Percentiles rank a stretch among this genome's conserved stretches.
Evolutionary conservation across 2,888 invertebrate species (phyloP).

Genomic region (Hydroisotoma schaefferi): DNA sequence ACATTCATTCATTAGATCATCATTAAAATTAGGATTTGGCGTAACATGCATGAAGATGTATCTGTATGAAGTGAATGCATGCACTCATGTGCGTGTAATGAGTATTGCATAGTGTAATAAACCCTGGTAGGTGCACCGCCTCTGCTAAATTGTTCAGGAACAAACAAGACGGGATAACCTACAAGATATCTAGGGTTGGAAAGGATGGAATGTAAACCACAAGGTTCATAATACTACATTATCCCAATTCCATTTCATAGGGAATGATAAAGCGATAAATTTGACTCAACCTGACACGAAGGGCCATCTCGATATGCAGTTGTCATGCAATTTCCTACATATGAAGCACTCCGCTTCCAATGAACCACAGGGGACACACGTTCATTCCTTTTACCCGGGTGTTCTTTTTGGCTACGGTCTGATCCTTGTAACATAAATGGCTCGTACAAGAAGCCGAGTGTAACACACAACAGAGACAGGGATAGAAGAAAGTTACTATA

Average conservation of each 20-base stretch:
- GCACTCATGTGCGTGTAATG: too few relatives aligned
- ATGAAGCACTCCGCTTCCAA: slow-evolving; percentile 35
- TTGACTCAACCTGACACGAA: background rate
- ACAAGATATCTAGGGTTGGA: too few relatives aligned
- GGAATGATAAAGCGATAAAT: background rate
- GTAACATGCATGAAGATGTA: background rate
- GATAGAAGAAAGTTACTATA: background rate
- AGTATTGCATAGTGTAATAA: too few relatives aligned
- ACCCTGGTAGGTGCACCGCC: too few relatives aligned
- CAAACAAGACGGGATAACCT: too few relatives aligned
- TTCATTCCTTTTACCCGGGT: too few relatives aligned
- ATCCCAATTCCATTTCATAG: background rate
- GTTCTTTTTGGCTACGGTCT: slow-evolving; percentile 11
- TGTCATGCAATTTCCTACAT: slow-evolving; percentile 45
- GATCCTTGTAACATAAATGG: background rate
- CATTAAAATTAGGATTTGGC: background rate
- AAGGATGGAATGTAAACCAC: slow-evolving; percentile 1
- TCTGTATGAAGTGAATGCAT: too few relatives aligned
- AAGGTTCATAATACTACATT: background rate
- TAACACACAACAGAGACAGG: slow-evolving; percentile 1
- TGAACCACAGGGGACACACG: slow-evolving; percentile 46
- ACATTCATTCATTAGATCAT: background rate
- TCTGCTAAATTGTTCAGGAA: slow-evolving; percentile 2
- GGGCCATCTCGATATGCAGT: slow-evolving; percentile 28
- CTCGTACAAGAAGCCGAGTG: too few relatives aligned